Conservation (phyloP, 1,140 invertebrate genomes). For the Magallana gigas region DNA sequence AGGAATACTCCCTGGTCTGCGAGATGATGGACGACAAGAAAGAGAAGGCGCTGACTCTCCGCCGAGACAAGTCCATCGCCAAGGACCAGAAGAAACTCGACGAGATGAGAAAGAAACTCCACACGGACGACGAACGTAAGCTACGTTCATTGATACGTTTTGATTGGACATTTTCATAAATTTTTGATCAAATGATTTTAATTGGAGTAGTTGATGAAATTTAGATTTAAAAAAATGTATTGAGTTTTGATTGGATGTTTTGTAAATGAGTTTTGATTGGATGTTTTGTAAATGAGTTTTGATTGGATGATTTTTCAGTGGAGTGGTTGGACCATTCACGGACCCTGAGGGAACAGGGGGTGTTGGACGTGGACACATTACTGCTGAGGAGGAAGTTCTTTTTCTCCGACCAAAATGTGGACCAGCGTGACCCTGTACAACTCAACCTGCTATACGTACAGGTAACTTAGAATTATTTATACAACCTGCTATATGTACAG, state of each 20-base stretch:
- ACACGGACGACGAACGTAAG: conserved; percentile 98
- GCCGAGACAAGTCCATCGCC: too few relatives aligned
- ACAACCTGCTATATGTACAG: too few relatives aligned
- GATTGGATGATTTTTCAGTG: conserved; percentile 83
- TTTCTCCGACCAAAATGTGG: conserved; percentile 99
- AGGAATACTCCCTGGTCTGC: too few relatives aligned
- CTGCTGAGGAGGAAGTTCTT: conserved; percentile 97
- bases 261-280: too few relatives aligned
- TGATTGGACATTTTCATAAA: neutral
- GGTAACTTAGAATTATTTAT: too few relatives aligned
- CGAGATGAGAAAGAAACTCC: conserved; percentile 96
- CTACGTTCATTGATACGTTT: conserved; percentile 9
- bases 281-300: too few relatives aligned
- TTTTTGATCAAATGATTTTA: conserved; percentile 64
- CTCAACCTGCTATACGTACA: conserved; percentile 83
- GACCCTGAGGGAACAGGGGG: conserved; percentile 97
- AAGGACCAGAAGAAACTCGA: conserved; percentile 97
- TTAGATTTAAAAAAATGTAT: too few relatives aligned
- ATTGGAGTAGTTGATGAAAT: conserved; percentile 94
- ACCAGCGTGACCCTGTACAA: conserved; percentile 98
- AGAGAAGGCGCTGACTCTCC: too few relatives aligned
- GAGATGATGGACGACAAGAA: too few relatives aligned
- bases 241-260: too few relatives aligned
- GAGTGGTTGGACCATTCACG: conserved; percentile 99
- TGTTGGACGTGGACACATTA: conserved; percentile 94